phyloP scores from a whole-genome alignment of 2,888 invertebrate genomes.

The Mycalesis mineus region DNA sequence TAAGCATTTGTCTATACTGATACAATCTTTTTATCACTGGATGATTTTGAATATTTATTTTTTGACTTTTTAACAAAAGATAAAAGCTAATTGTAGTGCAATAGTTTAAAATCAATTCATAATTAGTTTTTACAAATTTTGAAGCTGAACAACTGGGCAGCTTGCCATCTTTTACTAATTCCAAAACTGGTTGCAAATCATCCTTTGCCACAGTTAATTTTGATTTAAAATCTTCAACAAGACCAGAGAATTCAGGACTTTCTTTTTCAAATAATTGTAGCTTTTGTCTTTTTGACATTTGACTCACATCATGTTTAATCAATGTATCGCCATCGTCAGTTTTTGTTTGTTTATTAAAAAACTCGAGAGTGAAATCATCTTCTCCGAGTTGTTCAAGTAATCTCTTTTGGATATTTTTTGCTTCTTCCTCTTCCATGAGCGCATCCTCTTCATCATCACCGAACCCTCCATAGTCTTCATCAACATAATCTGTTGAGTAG shows the following conservation, averaged over 20 bases:
- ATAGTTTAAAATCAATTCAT: constrained; percentile 86
- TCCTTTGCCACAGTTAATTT: constrained; percentile 82
- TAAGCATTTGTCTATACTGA: constrained; percentile 86
- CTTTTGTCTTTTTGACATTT: constrained; percentile 86
- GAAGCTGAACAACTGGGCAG: constrained; percentile 82
- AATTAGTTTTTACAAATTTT: constrained; percentile 84
- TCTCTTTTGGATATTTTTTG: constrained; percentile 86
- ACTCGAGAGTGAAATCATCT: constrained; percentile 84
- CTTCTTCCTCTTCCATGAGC: constrained; percentile 89
- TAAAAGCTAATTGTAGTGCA: constrained; percentile 92
- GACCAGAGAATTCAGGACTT: constrained; percentile 89
- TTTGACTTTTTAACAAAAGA: constrained; percentile 88
- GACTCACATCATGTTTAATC: constrained; percentile 86
- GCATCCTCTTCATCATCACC: constrained; percentile 84
- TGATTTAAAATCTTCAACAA: constrained; percentile 88
- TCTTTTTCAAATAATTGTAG: constrained; percentile 87
- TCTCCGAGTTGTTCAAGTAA: constrained; percentile 87
- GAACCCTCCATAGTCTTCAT: constrained; percentile 88
- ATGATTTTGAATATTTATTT: constrained; percentile 85
- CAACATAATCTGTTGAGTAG: constrained; percentile 93
- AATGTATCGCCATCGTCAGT: constrained; percentile 73
- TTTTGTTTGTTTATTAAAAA: constrained; percentile 64
- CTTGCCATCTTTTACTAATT: constrained; percentile 79
- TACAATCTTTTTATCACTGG: constrained; percentile 92
- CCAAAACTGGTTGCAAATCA: constrained; percentile 82